phyloP scores from a whole-genome alignment of 92 coral and sea anemone species.

The Epizoanthus rinbou region DNA sequence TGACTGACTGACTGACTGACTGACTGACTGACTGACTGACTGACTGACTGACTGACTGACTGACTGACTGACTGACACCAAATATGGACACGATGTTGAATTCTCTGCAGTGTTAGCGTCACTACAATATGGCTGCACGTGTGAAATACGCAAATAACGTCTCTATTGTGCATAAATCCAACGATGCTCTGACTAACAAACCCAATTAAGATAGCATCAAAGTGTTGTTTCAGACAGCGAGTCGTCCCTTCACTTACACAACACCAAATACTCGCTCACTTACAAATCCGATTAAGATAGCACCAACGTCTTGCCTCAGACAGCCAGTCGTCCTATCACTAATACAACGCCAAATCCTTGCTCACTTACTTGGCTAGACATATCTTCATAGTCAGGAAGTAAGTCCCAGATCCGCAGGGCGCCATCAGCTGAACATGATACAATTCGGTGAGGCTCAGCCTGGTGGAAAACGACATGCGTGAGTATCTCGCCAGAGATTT shows the following conservation, averaged over 20 bases:
- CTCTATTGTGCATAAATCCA: not conserved
- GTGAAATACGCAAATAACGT: not conserved
- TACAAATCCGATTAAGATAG: conserved; percentile 1
- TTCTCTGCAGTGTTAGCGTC: too few relatives aligned
- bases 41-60: too few relatives aligned
- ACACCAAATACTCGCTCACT: not conserved
- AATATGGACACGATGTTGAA: too few relatives aligned
- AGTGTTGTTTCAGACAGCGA: not conserved
- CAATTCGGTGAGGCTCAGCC: conserved; percentile 71
- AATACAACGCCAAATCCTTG: not conserved
- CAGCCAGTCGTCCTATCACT: not conserved
- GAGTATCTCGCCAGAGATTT: too few relatives aligned
- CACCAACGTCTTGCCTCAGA: not conserved
- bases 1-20: too few relatives aligned
- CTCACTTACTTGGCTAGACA: conserved; percentile 22
- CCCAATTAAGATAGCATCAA: not conserved
- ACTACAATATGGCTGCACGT: too few relatives aligned
- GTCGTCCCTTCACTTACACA: not conserved
- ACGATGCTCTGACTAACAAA: not conserved
- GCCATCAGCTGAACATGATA: conserved; percentile 94
- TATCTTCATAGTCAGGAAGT: conserved; percentile 31
- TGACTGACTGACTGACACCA: too few relatives aligned
- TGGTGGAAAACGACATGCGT: conserved; percentile 19
- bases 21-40: too few relatives aligned
- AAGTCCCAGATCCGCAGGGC: conserved; percentile 97